phyloP scores from a whole-genome alignment of 2,888 invertebrate genomes.

The Julus scandinavius region DNA sequence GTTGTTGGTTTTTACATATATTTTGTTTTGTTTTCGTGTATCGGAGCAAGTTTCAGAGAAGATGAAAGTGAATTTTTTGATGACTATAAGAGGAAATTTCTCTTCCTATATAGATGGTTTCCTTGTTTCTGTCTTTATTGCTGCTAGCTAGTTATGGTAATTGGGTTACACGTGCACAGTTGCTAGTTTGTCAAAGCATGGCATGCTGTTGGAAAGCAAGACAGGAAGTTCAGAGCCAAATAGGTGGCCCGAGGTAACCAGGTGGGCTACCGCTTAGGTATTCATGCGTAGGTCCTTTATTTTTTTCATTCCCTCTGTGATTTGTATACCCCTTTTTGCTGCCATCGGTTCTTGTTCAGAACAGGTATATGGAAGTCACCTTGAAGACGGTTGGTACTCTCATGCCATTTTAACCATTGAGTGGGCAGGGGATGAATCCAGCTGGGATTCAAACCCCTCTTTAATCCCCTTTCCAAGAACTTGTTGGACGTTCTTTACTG shows the following conservation, averaged over 20 bases:
- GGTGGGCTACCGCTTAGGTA: background rate
- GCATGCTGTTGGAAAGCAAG: background rate
- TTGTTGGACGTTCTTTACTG: background rate
- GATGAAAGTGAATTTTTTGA: background rate
- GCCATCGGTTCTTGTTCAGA: background rate
- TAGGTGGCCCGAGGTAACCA: background rate
- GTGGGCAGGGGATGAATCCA: background rate
- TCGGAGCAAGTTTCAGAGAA: background rate
- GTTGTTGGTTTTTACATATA: background rate
- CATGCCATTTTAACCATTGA: background rate
- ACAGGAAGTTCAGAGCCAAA: background rate
- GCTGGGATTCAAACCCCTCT: conserved; percentile 16
- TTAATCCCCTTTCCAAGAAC: background rate
- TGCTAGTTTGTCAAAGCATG: background rate
- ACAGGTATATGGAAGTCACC: background rate
- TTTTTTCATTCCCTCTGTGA: background rate
- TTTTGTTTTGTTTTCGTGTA: background rate
- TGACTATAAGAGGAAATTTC: background rate
- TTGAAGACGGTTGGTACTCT: background rate
- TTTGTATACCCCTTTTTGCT: background rate
- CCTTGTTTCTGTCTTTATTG: background rate
- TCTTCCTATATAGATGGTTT: background rate
- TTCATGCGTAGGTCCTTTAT: conserved; percentile 39
- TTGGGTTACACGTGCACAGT: background rate
- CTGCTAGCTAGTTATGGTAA: background rate